These are phyloP conservation scores for Scarus forsteni DNA, from an alignment of 2,797 vertebrate genomes.

Conservation along the genomic window DNA sequence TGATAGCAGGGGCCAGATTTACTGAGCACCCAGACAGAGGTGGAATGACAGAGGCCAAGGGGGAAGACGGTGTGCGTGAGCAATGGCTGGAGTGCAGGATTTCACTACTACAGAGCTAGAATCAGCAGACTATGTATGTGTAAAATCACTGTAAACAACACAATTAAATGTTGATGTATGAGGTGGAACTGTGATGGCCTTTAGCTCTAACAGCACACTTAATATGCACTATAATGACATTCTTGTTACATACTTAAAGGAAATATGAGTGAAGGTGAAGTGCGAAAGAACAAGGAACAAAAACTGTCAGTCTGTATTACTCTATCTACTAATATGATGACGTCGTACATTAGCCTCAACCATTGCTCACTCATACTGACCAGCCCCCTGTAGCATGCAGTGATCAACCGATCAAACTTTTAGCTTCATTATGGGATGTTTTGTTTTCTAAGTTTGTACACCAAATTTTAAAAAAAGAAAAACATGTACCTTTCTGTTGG, in stretches of 20 bases:
- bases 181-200: conserved; percentile 45
- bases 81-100: conserved; percentile 78
- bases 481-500: conserved; percentile 99
- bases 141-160: conserved; percentile 41
- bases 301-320: conserved; percentile 42
- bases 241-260: conserved; percentile 35
- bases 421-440: conserved; percentile 92
- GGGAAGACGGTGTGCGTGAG: conserved; percentile 83
- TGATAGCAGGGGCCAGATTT: conserved; percentile 77
- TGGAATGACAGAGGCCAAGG: conserved; percentile 80
- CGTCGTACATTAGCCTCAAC: conserved; percentile 75
- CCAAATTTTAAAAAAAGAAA: conserved; percentile 98
- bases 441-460: conserved; percentile 88
- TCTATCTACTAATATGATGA: conserved; percentile 50
- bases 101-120: conserved; percentile 56
- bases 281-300: conserved; percentile 41
- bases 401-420: conserved; percentile 85
- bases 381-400: conserved; percentile 85
- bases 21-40: conserved; percentile 66
- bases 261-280: conserved; percentile 57
- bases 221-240: conserved; percentile 39
- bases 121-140: conserved; percentile 54
- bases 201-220: conserved; percentile 35
- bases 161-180: conserved; percentile 54
- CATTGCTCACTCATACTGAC: conserved; percentile 96